A percentile compares a stretch with the other conserved stretches of the same genome.
phyloP scores from a whole-genome alignment of 2,113 vertebrate genomes.

The Pangasianodon gigas region DNA sequence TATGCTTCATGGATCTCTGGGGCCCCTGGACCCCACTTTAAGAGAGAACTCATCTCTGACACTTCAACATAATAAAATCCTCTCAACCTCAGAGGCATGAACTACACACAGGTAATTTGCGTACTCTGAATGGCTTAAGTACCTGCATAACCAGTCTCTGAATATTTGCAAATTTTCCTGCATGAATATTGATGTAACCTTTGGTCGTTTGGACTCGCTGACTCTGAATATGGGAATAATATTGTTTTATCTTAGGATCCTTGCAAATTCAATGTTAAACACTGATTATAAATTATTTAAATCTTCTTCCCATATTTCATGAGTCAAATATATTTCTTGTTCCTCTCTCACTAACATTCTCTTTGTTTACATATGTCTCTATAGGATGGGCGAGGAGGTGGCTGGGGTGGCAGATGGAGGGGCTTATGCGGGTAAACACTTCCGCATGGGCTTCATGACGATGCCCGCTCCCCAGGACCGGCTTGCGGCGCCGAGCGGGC shows the following conservation, averaged over 20 bases:
- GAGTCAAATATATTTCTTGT: neutral
- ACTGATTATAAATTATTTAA: neutral
- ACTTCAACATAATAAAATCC: no score
- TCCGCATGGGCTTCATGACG: slow-evolving; percentile 97
- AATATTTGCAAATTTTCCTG: neutral
- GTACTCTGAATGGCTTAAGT: no score
- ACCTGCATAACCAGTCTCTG: no score
- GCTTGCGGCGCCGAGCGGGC: slow-evolving; percentile 81
- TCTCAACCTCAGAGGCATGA: no score
- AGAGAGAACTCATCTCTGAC: no score
- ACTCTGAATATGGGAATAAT: neutral
- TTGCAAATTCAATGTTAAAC: neutral
- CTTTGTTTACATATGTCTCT: slow-evolving; percentile 16
- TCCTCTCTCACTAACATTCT: neutral
- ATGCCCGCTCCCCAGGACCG: slow-evolving; percentile 95
- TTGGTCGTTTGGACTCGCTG: neutral
- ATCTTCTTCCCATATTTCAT: neutral
- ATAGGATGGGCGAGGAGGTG: slow-evolving; percentile 90
- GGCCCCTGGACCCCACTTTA: neutral
- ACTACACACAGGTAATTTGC: no score
- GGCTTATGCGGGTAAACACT: slow-evolving; percentile 87
- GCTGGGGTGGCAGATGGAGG: slow-evolving; percentile 80
- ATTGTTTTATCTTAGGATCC: neutral
- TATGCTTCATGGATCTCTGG: neutral
- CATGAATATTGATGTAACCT: neutral